phyloP scores from a whole-genome alignment of 2,113 vertebrate genomes.

The Tetraodon nigroviridis region DNA sequence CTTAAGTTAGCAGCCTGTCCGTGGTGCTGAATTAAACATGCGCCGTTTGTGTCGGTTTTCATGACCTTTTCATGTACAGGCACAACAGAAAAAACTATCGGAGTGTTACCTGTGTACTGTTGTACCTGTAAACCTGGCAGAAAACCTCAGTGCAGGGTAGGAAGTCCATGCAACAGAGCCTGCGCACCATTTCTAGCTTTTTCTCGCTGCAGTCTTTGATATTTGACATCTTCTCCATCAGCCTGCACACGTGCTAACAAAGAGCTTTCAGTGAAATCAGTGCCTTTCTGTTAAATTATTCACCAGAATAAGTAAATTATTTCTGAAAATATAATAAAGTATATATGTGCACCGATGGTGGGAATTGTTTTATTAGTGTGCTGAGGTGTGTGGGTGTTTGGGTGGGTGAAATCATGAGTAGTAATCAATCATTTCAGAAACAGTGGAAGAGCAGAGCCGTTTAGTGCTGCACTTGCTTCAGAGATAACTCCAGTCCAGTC shows the following conservation, averaged over 20 bases:
- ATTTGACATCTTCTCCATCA: too few species aligned
- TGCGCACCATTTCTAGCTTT: too few species aligned
- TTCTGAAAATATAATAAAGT: slow-evolving; percentile 27
- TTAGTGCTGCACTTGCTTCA: slow-evolving; percentile 7
- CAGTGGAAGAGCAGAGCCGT: slow-evolving; percentile 12
- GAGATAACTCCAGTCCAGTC: slow-evolving; percentile 7
- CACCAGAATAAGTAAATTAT: background rate
- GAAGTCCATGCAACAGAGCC: too few species aligned
- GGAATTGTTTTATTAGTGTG: slow-evolving; percentile 11
- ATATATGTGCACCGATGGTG: slow-evolving; percentile 11
- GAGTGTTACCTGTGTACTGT: too few species aligned
- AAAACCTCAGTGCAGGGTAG: too few species aligned
- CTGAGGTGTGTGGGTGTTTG: slow-evolving; percentile 9
- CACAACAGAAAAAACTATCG: too few species aligned
- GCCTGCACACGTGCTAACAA: background rate
- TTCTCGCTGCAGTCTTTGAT: too few species aligned
- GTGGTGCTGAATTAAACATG: slow-evolving; percentile 42
- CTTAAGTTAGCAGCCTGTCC: slow-evolving; percentile 16
- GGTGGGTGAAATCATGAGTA: slow-evolving; percentile 6
- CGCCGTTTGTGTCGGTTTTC: slow-evolving; percentile 14
- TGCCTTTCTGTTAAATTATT: background rate
- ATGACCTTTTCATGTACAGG: too few species aligned
- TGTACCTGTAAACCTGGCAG: too few species aligned
- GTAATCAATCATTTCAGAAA: slow-evolving; percentile 10
- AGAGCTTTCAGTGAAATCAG: background rate